A percentile compares a stretch with the other conserved stretches of the same genome.
Evolutionary conservation across 2,888 invertebrate genomes (phyloP).

Genomic region (Reticulitermes lucifugus): DNA sequence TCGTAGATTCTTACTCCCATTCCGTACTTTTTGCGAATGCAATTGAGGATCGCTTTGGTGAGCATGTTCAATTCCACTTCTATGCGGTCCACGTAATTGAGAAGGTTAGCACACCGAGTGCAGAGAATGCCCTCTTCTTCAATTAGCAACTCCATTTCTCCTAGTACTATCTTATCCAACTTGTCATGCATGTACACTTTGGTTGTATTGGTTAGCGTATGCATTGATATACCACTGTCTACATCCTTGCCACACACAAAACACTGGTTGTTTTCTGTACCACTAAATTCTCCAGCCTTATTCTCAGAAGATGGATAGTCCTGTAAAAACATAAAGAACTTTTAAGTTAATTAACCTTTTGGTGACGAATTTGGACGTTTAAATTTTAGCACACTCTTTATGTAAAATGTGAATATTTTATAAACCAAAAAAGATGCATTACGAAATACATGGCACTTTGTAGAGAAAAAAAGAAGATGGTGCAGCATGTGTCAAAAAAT

Average conservation of each 20-base stretch:
- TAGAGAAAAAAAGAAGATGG: too few relatives aligned
- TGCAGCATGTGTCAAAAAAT: too few relatives aligned
- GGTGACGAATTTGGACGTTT: too few relatives aligned
- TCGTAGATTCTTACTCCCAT: not conserved
- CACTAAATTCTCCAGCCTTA: not conserved
- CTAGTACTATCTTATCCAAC: constrained; percentile 28
- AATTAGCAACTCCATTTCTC: constrained; percentile 17
- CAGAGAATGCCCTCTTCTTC: constrained; percentile 40
- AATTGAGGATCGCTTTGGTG: constrained; percentile 31
- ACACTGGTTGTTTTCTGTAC: constrained; percentile 4
- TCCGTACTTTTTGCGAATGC: constrained; percentile 26
- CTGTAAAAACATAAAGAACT: not conserved
- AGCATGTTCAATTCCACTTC: constrained; percentile 41
- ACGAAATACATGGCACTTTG: too few relatives aligned
- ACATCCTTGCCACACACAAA: constrained; percentile 43
- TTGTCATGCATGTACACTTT: constrained; percentile 36
- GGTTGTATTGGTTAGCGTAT: constrained; percentile 28
- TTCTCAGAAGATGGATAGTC: not conserved
- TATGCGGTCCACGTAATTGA: constrained; percentile 42
- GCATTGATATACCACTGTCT: constrained; percentile 14
- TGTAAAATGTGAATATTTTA: too few relatives aligned
- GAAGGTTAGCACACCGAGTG: constrained; percentile 19
- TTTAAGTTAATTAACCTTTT: not conserved
- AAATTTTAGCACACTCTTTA: too few relatives aligned
- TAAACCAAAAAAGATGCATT: too few relatives aligned